Conservation (phyloP, 2,113 vertebrate species). For the Plecturocebus donacophilus region DNA sequence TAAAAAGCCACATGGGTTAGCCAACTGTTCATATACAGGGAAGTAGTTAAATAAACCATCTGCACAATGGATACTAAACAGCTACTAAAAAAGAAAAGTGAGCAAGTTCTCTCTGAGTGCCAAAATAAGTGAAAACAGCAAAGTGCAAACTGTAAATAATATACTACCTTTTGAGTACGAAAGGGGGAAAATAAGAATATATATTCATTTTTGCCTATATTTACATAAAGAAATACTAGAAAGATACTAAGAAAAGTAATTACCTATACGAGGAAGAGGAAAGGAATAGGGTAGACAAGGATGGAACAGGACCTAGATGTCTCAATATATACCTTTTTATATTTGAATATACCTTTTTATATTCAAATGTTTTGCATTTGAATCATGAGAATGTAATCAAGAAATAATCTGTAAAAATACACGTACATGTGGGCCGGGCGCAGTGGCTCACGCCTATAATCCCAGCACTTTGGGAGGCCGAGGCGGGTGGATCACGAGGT, state of each 20-base stretch:
- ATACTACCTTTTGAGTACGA: neutral
- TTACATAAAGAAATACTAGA: constrained; percentile 25
- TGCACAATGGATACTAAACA: neutral
- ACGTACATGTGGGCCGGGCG: neutral
- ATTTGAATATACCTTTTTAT: neutral
- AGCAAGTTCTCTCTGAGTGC: neutral
- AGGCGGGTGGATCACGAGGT: no score
- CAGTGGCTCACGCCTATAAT: no score
- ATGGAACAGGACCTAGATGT: neutral
- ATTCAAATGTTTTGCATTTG: constrained; percentile 21
- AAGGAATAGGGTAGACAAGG: neutral
- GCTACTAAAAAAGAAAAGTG: neutral
- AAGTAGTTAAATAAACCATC: constrained; percentile 23
- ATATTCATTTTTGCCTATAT: neutral
- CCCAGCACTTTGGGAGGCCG: no score
- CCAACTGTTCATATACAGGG: neutral
- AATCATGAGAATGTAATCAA: constrained; percentile 8
- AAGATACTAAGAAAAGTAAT: constrained; percentile 29
- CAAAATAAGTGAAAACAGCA: constrained; percentile 27
- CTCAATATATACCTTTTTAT: neutral
- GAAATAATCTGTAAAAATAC: neutral
- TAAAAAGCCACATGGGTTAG: neutral
- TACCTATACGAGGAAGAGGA: neutral
- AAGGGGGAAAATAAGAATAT: neutral
- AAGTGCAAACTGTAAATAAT: neutral